phyloP scores from a whole-genome alignment of 1,140 invertebrate genomes.

The Leptonema lineaticorne region DNA sequence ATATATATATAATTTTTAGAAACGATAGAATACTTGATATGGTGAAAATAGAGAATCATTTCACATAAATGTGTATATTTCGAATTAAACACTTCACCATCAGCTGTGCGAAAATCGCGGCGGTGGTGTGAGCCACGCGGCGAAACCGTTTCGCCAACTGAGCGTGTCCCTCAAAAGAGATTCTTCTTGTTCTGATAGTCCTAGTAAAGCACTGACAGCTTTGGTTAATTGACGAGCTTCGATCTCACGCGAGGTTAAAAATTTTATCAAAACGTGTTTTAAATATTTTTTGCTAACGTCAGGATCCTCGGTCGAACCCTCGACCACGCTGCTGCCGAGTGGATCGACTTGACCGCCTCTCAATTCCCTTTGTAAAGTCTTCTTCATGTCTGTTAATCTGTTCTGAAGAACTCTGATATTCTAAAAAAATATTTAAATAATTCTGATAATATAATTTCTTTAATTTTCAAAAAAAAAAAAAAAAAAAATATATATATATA shows the following conservation, averaged over 20 bases:
- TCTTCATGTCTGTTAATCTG: conserved; percentile 83
- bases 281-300: conserved; percentile 77
- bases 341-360: conserved; percentile 54
- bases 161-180: conserved; percentile 81
- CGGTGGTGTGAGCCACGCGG: conserved; percentile 59
- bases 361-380: conserved; percentile 85
- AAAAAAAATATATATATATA: background rate
- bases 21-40: too few relatives aligned
- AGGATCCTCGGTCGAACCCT: conserved; percentile 59
- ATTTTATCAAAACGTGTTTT: conserved; percentile 91
- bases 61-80: too few relatives aligned
- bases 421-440: conserved; percentile 57
- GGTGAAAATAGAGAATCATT: too few relatives aligned
- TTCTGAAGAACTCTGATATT: conserved; percentile 86
- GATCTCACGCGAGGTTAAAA: conserved; percentile 83
- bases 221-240: conserved; percentile 87
- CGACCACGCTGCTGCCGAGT: conserved; percentile 52
- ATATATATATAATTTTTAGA: too few relatives aligned
- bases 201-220: conserved; percentile 81
- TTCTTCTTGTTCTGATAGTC: conserved; percentile 85
- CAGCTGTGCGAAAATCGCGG: conserved; percentile 37
- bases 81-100: conserved; percentile 18
- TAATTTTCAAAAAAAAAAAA: too few relatives aligned
- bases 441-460: background rate
- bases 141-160: conserved; percentile 82